phyloP scores from a whole-genome alignment of 2,888 invertebrate genomes.

The Temnothorax unifasciatus region DNA sequence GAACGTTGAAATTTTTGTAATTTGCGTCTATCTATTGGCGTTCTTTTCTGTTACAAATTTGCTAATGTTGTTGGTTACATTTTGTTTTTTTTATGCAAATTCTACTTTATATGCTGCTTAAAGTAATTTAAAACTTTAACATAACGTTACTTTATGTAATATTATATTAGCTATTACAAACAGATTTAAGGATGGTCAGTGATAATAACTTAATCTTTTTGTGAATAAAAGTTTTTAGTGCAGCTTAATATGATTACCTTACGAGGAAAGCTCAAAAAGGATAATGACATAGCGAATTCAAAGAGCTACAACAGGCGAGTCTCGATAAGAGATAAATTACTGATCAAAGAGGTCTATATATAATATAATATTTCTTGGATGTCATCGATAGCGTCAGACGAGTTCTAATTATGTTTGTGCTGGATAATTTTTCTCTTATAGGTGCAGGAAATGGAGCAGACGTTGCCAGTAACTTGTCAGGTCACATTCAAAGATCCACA shows the following conservation, averaged over 20 bases:
- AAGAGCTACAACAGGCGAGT: slow-evolving; percentile 87
- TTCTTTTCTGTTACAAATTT: slow-evolving; percentile 17
- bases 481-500: slow-evolving; percentile 94
- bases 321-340: slow-evolving; percentile 92
- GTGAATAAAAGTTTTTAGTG: slow-evolving; percentile 27
- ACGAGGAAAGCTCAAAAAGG: slow-evolving; percentile 91
- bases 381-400: neutral
- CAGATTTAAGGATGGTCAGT: neutral
- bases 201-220: neutral
- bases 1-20: neutral
- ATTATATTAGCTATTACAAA: neutral
- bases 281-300: slow-evolving; percentile 86
- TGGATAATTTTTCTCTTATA: slow-evolving; percentile 75
- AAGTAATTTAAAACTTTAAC: neutral
- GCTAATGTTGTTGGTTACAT: neutral
- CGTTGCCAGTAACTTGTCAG: slow-evolving; percentile 93
- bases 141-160: neutral
- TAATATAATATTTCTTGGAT: slow-evolving; percentile 17
- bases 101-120: neutral
- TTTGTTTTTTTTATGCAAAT: neutral
- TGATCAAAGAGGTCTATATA: slow-evolving; percentile 91
- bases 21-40: neutral
- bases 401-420: neutral
- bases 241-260: slow-evolving; percentile 89
- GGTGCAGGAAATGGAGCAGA: slow-evolving; percentile 94